Percentiles rank a stretch among this genome's conserved stretches.
These are phyloP conservation scores for Lacanobia oleracea DNA, from an alignment of 2,888 invertebrate genomes.

Conservation along the genomic window DNA sequence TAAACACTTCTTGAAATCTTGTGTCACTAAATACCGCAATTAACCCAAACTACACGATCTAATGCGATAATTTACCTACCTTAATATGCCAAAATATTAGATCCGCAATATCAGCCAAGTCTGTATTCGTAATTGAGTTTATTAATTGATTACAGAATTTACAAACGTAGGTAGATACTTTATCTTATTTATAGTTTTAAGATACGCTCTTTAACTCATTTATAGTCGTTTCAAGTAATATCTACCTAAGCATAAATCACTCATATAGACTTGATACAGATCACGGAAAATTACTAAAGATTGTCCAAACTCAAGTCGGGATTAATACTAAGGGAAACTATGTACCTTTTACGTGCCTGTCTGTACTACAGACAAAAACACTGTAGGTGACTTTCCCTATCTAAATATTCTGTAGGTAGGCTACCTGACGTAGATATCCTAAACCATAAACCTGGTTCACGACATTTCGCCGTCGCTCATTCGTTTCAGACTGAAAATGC, in stretches of 20 bases:
- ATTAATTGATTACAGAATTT: neutral
- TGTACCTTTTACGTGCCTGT: neutral
- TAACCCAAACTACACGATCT: neutral
- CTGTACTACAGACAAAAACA: neutral
- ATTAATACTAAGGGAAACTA: neutral
- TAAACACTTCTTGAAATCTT: neutral
- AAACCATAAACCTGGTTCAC: neutral
- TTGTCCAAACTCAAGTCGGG: too few species aligned
- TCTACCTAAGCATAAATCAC: neutral
- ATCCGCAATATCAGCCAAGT: neutral
- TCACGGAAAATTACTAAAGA: neutral
- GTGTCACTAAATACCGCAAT: constrained; percentile 2
- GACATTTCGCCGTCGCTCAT: neutral
- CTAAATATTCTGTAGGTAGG: neutral
- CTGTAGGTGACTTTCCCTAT: too few species aligned
- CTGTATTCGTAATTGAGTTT: neutral
- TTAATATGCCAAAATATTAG: neutral
- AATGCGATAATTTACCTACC: neutral
- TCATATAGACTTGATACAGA: neutral
- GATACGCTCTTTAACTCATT: neutral
- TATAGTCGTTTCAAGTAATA: neutral
- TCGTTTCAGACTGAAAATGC: neutral
- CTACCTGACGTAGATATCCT: too few species aligned
- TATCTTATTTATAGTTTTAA: neutral
- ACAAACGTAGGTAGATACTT: neutral